Evolutionary conservation across 2,113 vertebrate species (phyloP).

Genomic region (Pseudorectes ferrugineus): DNA sequence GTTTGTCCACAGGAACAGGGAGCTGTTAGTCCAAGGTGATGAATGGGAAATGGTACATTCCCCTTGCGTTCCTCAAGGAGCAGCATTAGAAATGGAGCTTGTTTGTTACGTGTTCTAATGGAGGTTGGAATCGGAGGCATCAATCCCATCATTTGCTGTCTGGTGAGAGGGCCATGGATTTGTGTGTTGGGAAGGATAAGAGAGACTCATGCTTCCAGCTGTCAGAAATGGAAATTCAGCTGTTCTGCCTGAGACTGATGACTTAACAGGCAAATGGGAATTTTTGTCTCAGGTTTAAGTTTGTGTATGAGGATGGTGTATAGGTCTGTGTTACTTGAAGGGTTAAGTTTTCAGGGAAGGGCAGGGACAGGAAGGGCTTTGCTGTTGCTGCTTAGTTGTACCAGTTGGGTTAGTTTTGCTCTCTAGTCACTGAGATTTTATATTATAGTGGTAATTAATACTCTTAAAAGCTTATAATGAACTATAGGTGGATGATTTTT

Average conservation of each 20-base stretch:
- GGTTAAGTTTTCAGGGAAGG: neutral
- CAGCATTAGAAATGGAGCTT: neutral
- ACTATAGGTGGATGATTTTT: neutral
- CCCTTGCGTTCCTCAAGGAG: neutral
- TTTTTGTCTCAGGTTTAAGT: neutral
- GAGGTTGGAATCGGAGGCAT: neutral
- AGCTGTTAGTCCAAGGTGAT: neutral
- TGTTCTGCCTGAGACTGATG: neutral
- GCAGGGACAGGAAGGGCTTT: neutral
- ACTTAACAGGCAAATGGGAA: neutral
- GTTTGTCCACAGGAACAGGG: neutral
- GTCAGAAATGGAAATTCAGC: neutral
- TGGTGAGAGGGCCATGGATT: fast-evolving
- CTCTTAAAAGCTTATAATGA: neutral
- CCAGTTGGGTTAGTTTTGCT: neutral
- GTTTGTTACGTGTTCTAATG: neutral
- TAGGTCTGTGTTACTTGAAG: neutral
- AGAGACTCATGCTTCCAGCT: neutral
- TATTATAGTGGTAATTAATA: neutral
- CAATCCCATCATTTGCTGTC: neutral
- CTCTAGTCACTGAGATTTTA: neutral
- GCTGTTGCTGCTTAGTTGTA: neutral
- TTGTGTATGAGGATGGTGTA: neutral
- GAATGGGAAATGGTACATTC: neutral
- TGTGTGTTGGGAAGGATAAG: neutral